phyloP scores from a whole-genome alignment of 2,113 vertebrate species.

The Toxotes jaculatrix region DNA sequence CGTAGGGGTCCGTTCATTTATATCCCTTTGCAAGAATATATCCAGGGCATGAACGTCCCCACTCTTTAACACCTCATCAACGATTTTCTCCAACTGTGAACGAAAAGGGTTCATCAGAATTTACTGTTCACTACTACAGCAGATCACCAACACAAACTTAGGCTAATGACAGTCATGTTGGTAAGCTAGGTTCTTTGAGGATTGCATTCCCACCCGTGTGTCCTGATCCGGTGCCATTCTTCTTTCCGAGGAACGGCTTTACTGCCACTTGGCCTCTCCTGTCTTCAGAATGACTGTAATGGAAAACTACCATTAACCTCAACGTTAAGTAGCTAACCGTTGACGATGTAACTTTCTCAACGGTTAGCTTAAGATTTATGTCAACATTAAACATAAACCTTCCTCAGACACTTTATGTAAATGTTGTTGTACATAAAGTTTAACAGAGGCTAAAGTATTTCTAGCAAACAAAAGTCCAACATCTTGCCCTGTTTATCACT shows the following conservation, averaged over 20 bases:
- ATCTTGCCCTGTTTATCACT: too few species aligned
- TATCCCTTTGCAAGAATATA: conserved; percentile 83
- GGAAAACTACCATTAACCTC: background rate
- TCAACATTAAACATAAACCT: background rate
- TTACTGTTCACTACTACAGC: too few species aligned
- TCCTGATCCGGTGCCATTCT: conserved; percentile 65
- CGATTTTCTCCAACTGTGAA: conserved; percentile 88
- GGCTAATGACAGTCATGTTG: background rate
- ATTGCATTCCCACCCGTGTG: conserved; percentile 63
- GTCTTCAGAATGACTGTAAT: conserved; percentile 1
- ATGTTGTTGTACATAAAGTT: background rate
- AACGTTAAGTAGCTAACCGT: background rate
- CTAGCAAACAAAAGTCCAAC: too few species aligned
- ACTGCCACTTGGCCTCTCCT: background rate
- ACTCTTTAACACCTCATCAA: conserved; percentile 88
- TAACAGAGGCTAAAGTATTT: background rate
- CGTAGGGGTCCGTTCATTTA: conserved; percentile 71
- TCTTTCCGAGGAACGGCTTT: background rate
- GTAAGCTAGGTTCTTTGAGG: background rate
- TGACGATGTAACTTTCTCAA: background rate
- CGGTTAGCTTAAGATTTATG: too few species aligned
- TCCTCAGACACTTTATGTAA: too few species aligned
- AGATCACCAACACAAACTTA: too few species aligned
- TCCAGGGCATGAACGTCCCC: conserved; percentile 84
- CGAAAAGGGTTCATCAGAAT: conserved; percentile 32